Evolutionary conservation across 1,140 invertebrate genomes (phyloP).

Genomic region (Apocrypta bakeri): DNA sequence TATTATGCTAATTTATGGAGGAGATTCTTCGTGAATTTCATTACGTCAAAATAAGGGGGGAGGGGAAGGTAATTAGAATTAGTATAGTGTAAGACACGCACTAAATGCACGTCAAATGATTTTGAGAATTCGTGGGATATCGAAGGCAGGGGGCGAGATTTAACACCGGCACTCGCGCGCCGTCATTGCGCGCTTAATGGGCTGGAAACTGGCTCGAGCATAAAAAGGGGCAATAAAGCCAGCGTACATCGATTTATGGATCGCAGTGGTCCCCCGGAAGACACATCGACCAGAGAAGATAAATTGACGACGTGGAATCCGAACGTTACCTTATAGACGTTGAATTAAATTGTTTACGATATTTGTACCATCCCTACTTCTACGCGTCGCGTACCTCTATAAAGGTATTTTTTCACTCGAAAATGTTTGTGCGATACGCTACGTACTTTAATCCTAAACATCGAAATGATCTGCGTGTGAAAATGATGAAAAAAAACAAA

Average conservation of each 20-base stretch:
- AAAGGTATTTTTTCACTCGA: background rate
- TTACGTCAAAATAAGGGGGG: too few species aligned
- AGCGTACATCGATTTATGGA: slow-evolving; percentile 53
- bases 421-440: background rate
- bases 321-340: too few species aligned
- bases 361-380: background rate
- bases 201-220: slow-evolving; percentile 42
- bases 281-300: slow-evolving; percentile 26
- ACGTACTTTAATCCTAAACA: background rate
- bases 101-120: slow-evolving; percentile 15
- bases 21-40: too few species aligned
- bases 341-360: background rate
- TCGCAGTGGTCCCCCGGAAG: slow-evolving; percentile 32
- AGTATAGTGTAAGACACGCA: too few species aligned
- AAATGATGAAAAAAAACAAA: background rate
- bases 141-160: slow-evolving; percentile 15
- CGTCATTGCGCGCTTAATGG: slow-evolving; percentile 50
- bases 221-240: slow-evolving; percentile 51
- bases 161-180: slow-evolving; percentile 32
- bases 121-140: slow-evolving; percentile 6
- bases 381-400: too few species aligned
- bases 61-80: too few species aligned
- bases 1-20: background rate
- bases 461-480: background rate
- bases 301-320: slow-evolving; percentile 19